Evolutionary conservation across 2,797 vertebrate species (phyloP).

Genomic region (Psittacula echo): DNA sequence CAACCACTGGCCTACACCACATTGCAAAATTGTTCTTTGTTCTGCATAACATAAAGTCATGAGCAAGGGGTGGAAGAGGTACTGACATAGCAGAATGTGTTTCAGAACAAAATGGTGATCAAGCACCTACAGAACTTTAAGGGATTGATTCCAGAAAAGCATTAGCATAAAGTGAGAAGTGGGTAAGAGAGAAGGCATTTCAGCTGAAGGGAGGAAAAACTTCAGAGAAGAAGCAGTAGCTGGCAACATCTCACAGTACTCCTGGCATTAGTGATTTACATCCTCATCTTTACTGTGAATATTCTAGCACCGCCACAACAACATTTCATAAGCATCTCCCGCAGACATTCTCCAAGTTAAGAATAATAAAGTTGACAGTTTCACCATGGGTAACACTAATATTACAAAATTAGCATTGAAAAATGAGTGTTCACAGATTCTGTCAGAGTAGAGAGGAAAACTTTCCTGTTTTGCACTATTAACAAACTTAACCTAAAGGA

Average conservation of each 20-base stretch:
- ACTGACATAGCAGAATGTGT: not conserved
- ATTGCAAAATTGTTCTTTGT: not conserved
- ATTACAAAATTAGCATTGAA: not conserved
- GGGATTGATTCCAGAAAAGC: not conserved
- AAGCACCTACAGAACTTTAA: not conserved
- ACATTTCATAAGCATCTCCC: not conserved
- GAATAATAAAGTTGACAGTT: not conserved
- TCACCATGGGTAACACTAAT: not conserved
- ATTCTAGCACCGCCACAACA: not conserved
- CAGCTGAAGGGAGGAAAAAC: not conserved
- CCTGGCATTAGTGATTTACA: not conserved
- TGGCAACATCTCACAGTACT: not conserved
- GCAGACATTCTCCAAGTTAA: not conserved
- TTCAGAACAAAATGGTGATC: not conserved
- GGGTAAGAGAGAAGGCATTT: not conserved
- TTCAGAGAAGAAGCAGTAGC: not conserved
- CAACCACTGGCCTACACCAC: not conserved
- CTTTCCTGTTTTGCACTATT: not conserved
- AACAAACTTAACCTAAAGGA: not conserved
- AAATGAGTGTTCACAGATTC: not conserved
- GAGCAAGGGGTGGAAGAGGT: not conserved
- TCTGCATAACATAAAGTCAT: not conserved
- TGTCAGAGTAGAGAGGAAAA: not conserved
- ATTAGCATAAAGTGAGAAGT: not conserved
- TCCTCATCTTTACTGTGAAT: not conserved